phyloP scores from a whole-genome alignment of 2,888 invertebrate genomes.

The Amblyjoppa fuscipennis region DNA sequence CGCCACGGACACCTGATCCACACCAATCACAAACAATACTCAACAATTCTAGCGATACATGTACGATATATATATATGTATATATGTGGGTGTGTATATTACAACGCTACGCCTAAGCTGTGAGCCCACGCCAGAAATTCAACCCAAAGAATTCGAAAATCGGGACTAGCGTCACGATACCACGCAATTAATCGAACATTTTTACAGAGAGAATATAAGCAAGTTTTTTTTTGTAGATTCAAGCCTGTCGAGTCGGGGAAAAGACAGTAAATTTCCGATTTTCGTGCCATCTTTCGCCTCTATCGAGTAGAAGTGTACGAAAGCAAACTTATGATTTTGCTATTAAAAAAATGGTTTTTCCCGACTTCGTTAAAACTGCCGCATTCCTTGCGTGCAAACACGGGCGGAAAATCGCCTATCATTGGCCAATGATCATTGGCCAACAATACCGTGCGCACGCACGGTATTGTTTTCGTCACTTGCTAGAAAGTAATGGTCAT shows the following conservation, averaged over 20 bases:
- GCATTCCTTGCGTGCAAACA: no score
- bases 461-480: no score
- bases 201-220: slow-evolving; percentile 30
- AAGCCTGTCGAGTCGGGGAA: not conserved
- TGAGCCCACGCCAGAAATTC: slow-evolving; percentile 50
- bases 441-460: no score
- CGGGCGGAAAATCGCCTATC: no score
- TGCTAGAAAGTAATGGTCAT: no score
- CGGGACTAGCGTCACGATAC: slow-evolving; percentile 10
- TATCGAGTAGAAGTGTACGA: not conserved
- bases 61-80: slow-evolving; percentile 45
- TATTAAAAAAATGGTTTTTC: no score
- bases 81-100: no score
- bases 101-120: slow-evolving; percentile 43
- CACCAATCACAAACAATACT: slow-evolving; percentile 77
- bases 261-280: not conserved
- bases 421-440: no score
- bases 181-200: not conserved
- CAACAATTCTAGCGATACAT: slow-evolving; percentile 72
- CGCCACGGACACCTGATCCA: slow-evolving; percentile 86
- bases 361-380: not conserved
- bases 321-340: not conserved
- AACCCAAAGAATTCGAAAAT: slow-evolving; percentile 15
- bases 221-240: not conserved
- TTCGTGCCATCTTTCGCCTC: not conserved